Evolutionary conservation across 2,888 invertebrate genomes (phyloP), one percentile per base, ranked within the genome.

Genomic region (Megaustenia siamemsis): DNA sequence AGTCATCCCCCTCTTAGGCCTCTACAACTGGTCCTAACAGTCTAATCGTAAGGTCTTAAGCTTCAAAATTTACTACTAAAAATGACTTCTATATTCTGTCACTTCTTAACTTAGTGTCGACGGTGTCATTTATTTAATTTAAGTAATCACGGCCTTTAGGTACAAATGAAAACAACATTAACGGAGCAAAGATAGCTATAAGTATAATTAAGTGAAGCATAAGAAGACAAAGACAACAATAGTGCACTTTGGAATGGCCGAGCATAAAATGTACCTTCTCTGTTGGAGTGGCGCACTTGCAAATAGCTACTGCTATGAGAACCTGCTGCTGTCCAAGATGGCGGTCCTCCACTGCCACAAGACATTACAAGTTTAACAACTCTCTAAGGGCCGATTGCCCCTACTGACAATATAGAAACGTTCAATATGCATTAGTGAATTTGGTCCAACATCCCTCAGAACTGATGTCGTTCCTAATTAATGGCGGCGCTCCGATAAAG

Each of bases 281-380:
- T 84, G 45, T 38, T 84, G n/a, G 86, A 56, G 76, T 82, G 87
- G 84, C 84, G 87, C 84, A 87, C 82, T 86, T 84, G 87, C 79
- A 82, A 82, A 84, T 77, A 77, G 60, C 63, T 56, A 56, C 56
- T 71, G 71, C 71, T 78, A 56, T 84, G 69, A 86, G 63, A 84
- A 75, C 86, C 86, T 84, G 85, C 85, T 86, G 80, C 83, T 86
- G 88, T 89, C 89, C 89, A 90, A 90, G 90, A 90, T 90, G 90
- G 90, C 90, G 90, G 90, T 89, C 89, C 88, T 87, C 89, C 87
- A 87, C 89, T 89, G 86, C 89, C 88, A 88, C 89, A 88, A 88
- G 88, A 90, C 90, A 90, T 90, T 88, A 73, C 86, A 87, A 56
- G 84, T 84, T 87, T 86, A 86, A 75, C 75, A 35, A 75, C 71